A percentile compares a stretch with the other conserved stretches of the same genome.
phyloP scores from a whole-genome alignment of 23 tunicate species.

The Clavelina lepadiformis region DNA sequence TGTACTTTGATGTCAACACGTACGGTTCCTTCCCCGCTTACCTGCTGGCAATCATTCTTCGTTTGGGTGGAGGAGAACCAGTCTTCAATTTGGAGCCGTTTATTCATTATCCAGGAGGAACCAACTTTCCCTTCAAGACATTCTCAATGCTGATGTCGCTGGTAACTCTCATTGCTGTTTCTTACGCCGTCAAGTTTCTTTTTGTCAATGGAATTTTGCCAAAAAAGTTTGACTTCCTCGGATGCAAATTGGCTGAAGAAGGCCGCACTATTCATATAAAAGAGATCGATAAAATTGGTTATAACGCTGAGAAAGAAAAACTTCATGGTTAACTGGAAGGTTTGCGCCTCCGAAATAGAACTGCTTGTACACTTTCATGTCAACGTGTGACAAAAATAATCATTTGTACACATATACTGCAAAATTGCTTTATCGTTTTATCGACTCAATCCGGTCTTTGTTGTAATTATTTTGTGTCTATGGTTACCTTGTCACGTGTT shows the following conservation, averaged over 20 bases:
- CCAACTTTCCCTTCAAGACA: slow-evolving; percentile 76
- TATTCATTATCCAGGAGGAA: slow-evolving; percentile 49
- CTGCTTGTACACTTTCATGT: too few relatives aligned
- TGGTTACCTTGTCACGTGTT: too few relatives aligned
- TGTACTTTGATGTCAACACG: slow-evolving; percentile 70
- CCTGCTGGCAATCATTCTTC: slow-evolving; percentile 40
- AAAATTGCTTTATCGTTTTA: too few relatives aligned
- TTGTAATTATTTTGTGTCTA: too few relatives aligned
- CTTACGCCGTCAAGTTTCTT: slow-evolving; percentile 15
- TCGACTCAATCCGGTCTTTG: too few relatives aligned
- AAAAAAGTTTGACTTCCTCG: slow-evolving; percentile 34
- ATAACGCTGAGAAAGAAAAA: too few relatives aligned
- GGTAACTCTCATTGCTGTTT: slow-evolving; percentile 24
- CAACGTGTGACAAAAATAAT: too few relatives aligned
- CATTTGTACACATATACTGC: too few relatives aligned
- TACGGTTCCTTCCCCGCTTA: slow-evolving; percentile 68
- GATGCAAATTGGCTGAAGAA: slow-evolving; percentile 52
- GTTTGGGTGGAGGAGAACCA: slow-evolving; percentile 87
- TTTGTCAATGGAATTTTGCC: slow-evolving; percentile 38
- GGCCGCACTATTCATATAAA: slow-evolving; percentile 39
- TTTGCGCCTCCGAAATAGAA: too few relatives aligned
- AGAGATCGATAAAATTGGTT: too few relatives aligned
- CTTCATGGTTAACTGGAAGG: too few relatives aligned
- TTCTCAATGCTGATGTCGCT: slow-evolving; percentile 58
- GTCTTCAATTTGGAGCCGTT: slow-evolving; percentile 46